phyloP scores from a whole-genome alignment of 2,888 invertebrate genomes.

The Sisyra nigra region DNA sequence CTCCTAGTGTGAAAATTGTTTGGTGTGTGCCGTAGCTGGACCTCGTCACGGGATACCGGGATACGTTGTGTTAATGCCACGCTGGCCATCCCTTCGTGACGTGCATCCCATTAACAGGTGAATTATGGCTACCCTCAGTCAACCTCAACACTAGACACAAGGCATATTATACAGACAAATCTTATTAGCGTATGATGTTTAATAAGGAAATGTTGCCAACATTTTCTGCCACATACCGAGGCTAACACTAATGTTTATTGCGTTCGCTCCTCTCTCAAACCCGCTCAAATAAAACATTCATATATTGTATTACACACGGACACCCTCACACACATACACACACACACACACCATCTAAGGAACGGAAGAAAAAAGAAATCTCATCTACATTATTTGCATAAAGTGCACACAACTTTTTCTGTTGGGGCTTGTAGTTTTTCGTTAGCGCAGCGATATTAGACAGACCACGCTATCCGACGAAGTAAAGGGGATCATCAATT shows the following conservation, averaged over 20 bases:
- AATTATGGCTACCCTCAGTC: conserved; percentile 10
- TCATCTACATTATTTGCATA: conserved; percentile 33
- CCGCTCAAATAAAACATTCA: too few species aligned
- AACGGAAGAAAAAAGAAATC: conserved; percentile 21
- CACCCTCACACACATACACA: too few species aligned
- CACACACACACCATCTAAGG: too few species aligned
- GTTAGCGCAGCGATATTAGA: conserved; percentile 12
- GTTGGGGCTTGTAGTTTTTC: conserved; percentile 8
- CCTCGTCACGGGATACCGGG: too few species aligned
- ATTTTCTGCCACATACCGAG: too few species aligned
- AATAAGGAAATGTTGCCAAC: conserved; percentile 29
- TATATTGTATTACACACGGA: too few species aligned
- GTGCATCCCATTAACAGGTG: conserved; percentile 2
- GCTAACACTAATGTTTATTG: too few species aligned
- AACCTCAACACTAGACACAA: conserved; percentile 7
- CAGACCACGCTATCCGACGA: too few species aligned
- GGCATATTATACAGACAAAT: conserved; percentile 16
- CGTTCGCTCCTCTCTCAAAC: too few species aligned
- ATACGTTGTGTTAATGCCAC: neutral
- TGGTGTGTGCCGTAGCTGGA: too few species aligned
- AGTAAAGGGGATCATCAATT: conserved; percentile 7
- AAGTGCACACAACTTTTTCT: conserved; percentile 20
- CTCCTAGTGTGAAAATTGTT: too few species aligned
- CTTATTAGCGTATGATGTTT: conserved; percentile 28
- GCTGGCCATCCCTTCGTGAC: conserved; percentile 3